Evolutionary conservation across 2,113 vertebrate species (phyloP), one percentile per base, ranked within the genome.

Genomic region (Mirza zaza): DNA sequence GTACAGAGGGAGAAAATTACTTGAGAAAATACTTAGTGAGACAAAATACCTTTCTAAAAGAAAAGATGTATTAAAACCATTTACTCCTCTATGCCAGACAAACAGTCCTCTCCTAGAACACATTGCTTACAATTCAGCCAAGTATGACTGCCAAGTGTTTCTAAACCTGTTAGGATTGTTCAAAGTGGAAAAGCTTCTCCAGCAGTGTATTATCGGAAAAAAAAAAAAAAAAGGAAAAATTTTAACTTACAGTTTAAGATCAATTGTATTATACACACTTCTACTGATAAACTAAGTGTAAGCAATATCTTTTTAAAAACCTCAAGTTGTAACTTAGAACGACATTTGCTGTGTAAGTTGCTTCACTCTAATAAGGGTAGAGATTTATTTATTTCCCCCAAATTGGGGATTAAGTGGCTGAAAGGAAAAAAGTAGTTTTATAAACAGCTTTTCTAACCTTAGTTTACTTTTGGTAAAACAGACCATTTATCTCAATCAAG

Each of bases 71-170:
- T 95, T 95, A 90, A 90, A 94, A 70, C 20, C 76, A 75, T 81
- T 97, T 75, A 97, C n/a, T 27, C 32, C 68, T 77, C 65, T 96
- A 85, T 98, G 91, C 92, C 83, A 97, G 67, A 91, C 84, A 94
- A 87, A 97, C 90, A 96, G 93, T 96, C 75, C 90, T 95, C 97
- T 97, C 93, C 87, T 93, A 98, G 80, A 97, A 98, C 77, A 96
- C 76, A 96, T 18, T 86, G 88, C 75, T 97, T 97, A 87, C 70
- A 95, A 96, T 93, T 97, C 95, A 98, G 96, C 65, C 97, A 98
- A 97, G 92, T 94, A 98, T 82, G 94, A 94, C 92, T 96, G 97
- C 97, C 96, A 98, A 97, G 67, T 68, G 89, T 94, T 98, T 98
- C 91, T 96, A 97, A 98, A 97, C 1, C 18, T 94, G 94, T 90